These are phyloP conservation scores for Argyresthia goedartella DNA, from an alignment of 2,888 invertebrate species.

Conservation along the genomic window DNA sequence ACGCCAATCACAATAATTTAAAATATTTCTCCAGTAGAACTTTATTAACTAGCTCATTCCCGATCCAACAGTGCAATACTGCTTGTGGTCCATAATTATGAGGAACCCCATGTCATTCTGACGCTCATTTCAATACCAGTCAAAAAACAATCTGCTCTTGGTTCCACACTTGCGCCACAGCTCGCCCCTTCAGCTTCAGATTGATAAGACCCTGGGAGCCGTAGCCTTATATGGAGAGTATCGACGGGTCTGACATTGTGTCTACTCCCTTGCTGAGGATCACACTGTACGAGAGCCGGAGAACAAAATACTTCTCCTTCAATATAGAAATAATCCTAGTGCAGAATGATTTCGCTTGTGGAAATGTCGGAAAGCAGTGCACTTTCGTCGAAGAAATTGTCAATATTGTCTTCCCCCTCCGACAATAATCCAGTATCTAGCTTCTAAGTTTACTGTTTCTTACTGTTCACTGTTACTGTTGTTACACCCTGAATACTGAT, in stretches of 20 bases:
- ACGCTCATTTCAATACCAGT: conserved; percentile 74
- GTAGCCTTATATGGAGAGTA: conserved; percentile 92
- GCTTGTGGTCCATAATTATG: conserved; percentile 91
- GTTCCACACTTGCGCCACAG: conserved; percentile 95
- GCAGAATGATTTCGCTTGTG: conserved; percentile 82
- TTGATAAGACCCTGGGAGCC: conserved; percentile 94
- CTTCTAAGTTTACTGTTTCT: too few species aligned
- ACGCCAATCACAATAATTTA: too few species aligned
- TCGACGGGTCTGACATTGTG: conserved; percentile 84
- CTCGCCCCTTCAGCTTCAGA: conserved; percentile 91
- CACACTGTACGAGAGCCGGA: conserved; percentile 91
- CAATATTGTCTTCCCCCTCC: conserved; percentile 53
- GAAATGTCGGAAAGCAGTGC: conserved; percentile 73
- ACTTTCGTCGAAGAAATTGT: too few species aligned
- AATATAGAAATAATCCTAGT: conserved; percentile 78
- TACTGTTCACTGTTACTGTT: too few species aligned
- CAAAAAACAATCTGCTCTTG: conserved; percentile 72
- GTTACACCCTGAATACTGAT: too few species aligned
- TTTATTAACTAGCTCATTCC: too few species aligned
- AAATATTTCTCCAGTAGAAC: too few species aligned
- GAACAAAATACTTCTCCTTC: conserved; percentile 83
- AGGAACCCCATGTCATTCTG: conserved; percentile 93
- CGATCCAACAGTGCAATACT: conserved; percentile 95
- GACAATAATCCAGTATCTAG: too few species aligned
- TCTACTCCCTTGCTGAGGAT: conserved; percentile 89